Evolutionary conservation across 2,797 vertebrate genomes (phyloP), one percentile per base, ranked within the genome.

Genomic region (Neostethus bicornis): DNA sequence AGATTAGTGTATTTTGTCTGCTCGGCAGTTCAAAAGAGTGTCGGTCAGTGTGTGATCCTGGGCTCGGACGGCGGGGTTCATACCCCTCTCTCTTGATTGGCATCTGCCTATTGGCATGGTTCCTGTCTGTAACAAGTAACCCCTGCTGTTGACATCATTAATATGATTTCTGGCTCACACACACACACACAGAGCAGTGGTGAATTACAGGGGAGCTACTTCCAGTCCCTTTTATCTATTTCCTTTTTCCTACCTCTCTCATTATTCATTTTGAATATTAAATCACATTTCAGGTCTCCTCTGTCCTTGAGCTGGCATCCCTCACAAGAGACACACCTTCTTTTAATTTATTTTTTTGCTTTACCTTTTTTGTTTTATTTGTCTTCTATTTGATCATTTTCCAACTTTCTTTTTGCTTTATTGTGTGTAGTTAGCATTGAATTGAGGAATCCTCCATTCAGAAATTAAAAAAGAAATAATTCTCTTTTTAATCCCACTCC

Each of bases 381-480:
- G 73, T 59, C 84, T 82, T 83, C 51, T 37, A 70, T 63, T 60
- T 61, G 52, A 48, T 48, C 61, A 26, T 63, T 68, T 79, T 56
- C 43, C 48, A 38, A 31, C 49, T 66, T 71, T 64, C 63, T 75
- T 75, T 61, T 80, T n/a, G n/a, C n/a, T 83, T 82, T 31, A 78
- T 81, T 65, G 71, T 83, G 80, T 88, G 77, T 90, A 87, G 89
- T 90, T 88, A 89, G 86, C 81, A 87, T 63, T 77, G 71, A 63
- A 82, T 73, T 77, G 67, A 89, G 77, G 83, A 86, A 76, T 74
- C 82, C 80, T 83, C 80, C 78, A 41, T 90, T 92, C 81, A 91
- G 79, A 89, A 93, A 91, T 90, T 86, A 90, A 88, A 85, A 83
- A 86, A 76, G 91, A 90, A 92, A 89, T 91, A 91, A 90, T 90